Evolutionary conservation across 2,888 invertebrate genomes (phyloP).

Genomic region (Bursaphelenchus okinawaensis): DNA sequence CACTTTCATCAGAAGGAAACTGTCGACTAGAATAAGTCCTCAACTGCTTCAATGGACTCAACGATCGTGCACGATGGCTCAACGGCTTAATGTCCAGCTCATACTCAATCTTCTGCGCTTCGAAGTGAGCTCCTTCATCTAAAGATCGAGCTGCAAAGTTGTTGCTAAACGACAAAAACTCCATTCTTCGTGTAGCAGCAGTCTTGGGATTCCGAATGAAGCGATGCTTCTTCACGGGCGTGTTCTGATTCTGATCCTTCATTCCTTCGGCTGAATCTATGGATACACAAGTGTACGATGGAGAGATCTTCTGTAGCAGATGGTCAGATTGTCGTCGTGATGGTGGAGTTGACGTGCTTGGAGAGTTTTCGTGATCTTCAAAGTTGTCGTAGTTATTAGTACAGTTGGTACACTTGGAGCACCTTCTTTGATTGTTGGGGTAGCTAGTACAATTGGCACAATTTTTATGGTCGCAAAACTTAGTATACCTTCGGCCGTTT

Average conservation of each 20-base stretch:
- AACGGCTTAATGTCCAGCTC: slow-evolving; percentile 36
- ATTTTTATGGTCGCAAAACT: no score
- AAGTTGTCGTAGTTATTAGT: no score
- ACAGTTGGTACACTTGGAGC: no score
- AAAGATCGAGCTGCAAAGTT: slow-evolving; percentile 19
- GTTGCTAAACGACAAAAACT: slow-evolving; percentile 2
- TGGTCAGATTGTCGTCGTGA: background rate
- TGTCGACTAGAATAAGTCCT: slow-evolving; percentile 29
- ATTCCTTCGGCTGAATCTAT: background rate
- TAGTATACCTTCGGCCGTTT: no score
- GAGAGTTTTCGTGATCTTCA: background rate
- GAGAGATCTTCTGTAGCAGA: no score
- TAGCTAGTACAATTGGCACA: no score
- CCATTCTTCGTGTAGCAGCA: slow-evolving; percentile 14
- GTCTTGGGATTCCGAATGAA: slow-evolving; percentile 6
- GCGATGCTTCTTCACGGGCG: slow-evolving; percentile 7
- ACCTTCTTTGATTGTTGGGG: no score
- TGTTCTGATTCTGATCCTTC: background rate
- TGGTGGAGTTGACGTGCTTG: background rate
- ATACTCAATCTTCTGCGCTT: slow-evolving; percentile 25
- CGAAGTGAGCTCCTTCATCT: slow-evolving; percentile 24
- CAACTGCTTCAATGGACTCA: slow-evolving; percentile 43
- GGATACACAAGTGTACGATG: background rate
- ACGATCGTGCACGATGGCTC: slow-evolving; percentile 30
- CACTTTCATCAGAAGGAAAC: slow-evolving; percentile 34